Evolutionary conservation across 2,888 invertebrate genomes (phyloP).

Genomic region (Eudemis profundana): DNA sequence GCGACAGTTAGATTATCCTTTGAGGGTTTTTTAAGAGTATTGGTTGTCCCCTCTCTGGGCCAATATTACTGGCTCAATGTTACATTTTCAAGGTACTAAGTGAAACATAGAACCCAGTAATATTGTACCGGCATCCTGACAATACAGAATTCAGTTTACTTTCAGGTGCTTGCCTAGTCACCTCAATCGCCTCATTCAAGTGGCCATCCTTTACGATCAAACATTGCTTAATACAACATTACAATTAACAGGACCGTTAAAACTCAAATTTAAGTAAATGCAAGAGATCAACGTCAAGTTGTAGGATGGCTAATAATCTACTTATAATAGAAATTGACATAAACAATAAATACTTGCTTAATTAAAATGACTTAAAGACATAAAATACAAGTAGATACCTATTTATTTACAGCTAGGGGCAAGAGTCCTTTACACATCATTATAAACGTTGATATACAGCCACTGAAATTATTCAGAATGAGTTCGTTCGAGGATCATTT

Average conservation of each 20-base stretch:
- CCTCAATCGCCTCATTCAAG: neutral
- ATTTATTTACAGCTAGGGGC: conserved; percentile 46
- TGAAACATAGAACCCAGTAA: no score
- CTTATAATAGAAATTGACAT: conserved; percentile 48
- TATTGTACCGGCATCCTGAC: no score
- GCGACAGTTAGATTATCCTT: no score
- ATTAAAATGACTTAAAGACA: conserved; percentile 41
- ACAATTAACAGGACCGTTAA: neutral
- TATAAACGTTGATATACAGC: conserved; percentile 35
- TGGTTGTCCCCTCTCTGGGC: no score
- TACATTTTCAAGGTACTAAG: no score
- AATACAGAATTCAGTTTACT: neutral
- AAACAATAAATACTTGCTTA: conserved; percentile 44
- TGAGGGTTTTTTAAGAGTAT: no score
- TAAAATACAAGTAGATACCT: conserved; percentile 37
- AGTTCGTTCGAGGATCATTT: conserved; percentile 80
- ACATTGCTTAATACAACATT: neutral
- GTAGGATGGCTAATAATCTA: conserved; percentile 29
- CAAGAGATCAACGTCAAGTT: conserved; percentile 31
- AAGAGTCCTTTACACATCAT: conserved; percentile 45
- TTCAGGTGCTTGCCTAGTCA: neutral
- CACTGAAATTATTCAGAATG: conserved; percentile 66
- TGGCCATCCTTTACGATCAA: neutral
- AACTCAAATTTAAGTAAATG: conserved; percentile 26
- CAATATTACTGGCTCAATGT: no score